These are phyloP conservation scores for Megaustenia siamemsis DNA, from an alignment of 2,888 invertebrate genomes.

Conservation along the genomic window DNA sequence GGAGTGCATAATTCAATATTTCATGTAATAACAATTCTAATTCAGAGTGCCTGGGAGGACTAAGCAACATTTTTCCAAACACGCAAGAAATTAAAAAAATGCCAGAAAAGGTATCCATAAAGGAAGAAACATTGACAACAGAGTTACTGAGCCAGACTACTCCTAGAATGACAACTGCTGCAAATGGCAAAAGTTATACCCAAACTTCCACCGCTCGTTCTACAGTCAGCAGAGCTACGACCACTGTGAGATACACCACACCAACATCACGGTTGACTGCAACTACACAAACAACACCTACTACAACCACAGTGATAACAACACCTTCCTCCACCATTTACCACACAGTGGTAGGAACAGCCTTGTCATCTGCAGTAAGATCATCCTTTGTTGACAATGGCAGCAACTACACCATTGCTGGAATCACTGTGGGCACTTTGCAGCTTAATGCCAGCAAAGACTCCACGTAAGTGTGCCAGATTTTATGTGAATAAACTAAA, in stretches of 20 bases:
- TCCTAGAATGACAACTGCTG: not conserved
- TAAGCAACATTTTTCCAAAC: slow-evolving; percentile 61
- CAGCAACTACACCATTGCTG: slow-evolving; percentile 57
- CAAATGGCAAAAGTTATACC: not conserved
- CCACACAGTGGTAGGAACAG: slow-evolving; percentile 54
- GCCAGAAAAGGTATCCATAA: not conserved
- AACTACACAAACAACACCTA: slow-evolving; percentile 50
- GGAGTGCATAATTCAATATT: no score
- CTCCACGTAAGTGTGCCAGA: slow-evolving; percentile 34
- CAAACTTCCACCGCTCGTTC: slow-evolving; percentile 39
- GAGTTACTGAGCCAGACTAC: slow-evolving; percentile 44
- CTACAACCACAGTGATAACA: slow-evolving; percentile 47
- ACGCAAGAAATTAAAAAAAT: slow-evolving; percentile 42
- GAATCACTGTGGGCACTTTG: slow-evolving; percentile 52
- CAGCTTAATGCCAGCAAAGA: slow-evolving; percentile 43
- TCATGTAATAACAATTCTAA: no score
- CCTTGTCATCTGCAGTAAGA: slow-evolving; percentile 54
- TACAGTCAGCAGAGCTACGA: slow-evolving; percentile 50
- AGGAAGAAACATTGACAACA: slow-evolving; percentile 31
- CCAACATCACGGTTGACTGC: slow-evolving; percentile 45
- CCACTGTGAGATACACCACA: slow-evolving; percentile 37
- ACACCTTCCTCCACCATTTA: slow-evolving; percentile 52
- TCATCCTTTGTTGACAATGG: slow-evolving; percentile 57
- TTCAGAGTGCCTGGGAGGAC: slow-evolving; percentile 59
- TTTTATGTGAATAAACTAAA: no score